Evolutionary conservation across 1,140 invertebrate genomes (phyloP), one percentile per base, ranked within the genome.

Genomic region (Trichomalopsis sarcophagae): DNA sequence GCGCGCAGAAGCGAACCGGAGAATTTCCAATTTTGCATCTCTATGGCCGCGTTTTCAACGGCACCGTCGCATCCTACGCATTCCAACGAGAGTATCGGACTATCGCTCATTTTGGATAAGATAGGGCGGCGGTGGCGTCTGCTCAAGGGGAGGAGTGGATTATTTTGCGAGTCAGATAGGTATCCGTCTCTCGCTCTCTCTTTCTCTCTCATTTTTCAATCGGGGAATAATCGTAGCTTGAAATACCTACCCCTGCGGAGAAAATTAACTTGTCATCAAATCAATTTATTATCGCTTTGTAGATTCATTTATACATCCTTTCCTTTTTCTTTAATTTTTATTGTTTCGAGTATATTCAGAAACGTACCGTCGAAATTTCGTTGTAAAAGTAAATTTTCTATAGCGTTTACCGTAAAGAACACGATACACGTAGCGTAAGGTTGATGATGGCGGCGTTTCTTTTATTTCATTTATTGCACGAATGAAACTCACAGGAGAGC

Each of bases 1-100:
- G 17, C 0, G 55, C 0, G 23, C 1, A 30, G 7, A 71, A 30
- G 30, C 68, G 68, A 30, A 27, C 66, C 3, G 27, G 27, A 6
- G 68, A 71, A 71, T 71, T 71, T 71, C 68, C 27, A 71, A 71
- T 71, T 71, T 71, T 71, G 68, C 68, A 71, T 71, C 23, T 71
- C 68, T 71, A 27, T 71, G 17, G 9, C 6, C 30, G 30, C 27
- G n/a, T 69, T 69, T 69, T 69, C 66, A n/a, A 10, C 68, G 2
- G 27, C 68, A 30, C 27, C 68, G 68, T 71, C 27, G 23, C 30
- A 5, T 27, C 66, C 6, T 69, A 27, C 68, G 27, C 68, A 27
- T 71, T 27, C 68, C 27, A 33, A 71, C 21, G 55, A 62, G 55
- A 62, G 55, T 62, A 62, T 62, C 55, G 17, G 55, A 21, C 14